Conservation (phyloP, 2,113 vertebrate species). For the Gorsachius goisagi region DNA sequence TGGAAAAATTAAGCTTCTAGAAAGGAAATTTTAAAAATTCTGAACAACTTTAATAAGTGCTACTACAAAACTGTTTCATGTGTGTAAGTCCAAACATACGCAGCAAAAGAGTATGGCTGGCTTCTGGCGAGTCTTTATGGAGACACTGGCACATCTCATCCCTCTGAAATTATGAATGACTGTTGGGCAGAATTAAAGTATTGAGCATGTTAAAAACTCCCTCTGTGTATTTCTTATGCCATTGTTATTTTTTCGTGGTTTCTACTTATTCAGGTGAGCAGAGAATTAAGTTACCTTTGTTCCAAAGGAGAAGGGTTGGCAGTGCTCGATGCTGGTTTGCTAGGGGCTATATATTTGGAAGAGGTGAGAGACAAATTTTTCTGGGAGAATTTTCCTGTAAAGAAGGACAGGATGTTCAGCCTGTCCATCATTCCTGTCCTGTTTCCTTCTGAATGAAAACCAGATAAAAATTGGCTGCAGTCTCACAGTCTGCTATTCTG, state of each 20-base stretch:
- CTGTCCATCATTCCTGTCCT: background rate
- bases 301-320: background rate
- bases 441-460: background rate
- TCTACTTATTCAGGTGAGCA: background rate
- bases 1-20: background rate
- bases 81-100: background rate
- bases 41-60: background rate
- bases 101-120: background rate
- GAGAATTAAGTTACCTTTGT: background rate
- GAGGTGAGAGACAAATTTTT: background rate
- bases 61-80: background rate
- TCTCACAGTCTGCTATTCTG: background rate
- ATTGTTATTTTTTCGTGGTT: fast-evolving
- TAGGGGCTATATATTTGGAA: background rate
- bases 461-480: background rate
- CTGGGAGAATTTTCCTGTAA: background rate
- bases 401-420: background rate
- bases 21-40: background rate
- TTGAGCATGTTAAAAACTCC: background rate
- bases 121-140: background rate
- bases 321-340: background rate
- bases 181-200: background rate
- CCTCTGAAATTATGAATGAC: background rate
- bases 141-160: background rate
- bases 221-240: background rate